Percentiles rank a stretch among this genome's conserved stretches.
Conservation (phyloP, 2,113 vertebrate genomes). For the Microtus montanus region DNA sequence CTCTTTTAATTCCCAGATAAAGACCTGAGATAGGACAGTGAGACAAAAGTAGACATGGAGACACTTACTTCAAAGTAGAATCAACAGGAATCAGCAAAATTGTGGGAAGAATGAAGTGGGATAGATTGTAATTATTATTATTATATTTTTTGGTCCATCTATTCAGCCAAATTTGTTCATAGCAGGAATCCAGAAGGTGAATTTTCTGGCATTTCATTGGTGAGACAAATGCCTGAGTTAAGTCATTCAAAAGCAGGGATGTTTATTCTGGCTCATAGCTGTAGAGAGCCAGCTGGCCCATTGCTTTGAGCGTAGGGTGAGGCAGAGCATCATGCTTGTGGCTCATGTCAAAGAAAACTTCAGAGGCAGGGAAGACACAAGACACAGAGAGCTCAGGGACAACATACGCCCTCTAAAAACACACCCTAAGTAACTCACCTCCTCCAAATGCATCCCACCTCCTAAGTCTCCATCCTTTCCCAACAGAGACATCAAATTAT, state of each 20-base stretch:
- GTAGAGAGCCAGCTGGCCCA: no score
- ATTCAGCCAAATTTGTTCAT: neutral
- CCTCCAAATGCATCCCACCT: neutral
- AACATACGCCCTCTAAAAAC: neutral
- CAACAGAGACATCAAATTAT: neutral
- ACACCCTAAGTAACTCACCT: neutral
- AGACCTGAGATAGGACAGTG: neutral
- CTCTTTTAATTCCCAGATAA: slow-evolving; percentile 38
- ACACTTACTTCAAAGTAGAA: neutral
- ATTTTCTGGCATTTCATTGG: neutral
- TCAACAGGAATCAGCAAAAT: neutral
- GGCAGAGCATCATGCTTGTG: neutral
- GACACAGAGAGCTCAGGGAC: no score
- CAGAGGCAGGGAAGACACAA: neutral
- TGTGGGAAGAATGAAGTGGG: neutral
- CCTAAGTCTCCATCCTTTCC: neutral
- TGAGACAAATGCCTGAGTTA: neutral
- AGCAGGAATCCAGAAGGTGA: neutral
- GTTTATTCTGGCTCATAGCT: neutral
- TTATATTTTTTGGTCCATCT: neutral
- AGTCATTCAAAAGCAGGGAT: neutral
- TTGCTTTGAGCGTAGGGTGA: neutral
- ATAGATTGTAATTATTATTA: neutral
- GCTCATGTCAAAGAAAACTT: neutral
- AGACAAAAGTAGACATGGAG: neutral